Evolutionary conservation across 2,797 vertebrate genomes (phyloP).

Genomic region (Amazonetta brasiliensis): DNA sequence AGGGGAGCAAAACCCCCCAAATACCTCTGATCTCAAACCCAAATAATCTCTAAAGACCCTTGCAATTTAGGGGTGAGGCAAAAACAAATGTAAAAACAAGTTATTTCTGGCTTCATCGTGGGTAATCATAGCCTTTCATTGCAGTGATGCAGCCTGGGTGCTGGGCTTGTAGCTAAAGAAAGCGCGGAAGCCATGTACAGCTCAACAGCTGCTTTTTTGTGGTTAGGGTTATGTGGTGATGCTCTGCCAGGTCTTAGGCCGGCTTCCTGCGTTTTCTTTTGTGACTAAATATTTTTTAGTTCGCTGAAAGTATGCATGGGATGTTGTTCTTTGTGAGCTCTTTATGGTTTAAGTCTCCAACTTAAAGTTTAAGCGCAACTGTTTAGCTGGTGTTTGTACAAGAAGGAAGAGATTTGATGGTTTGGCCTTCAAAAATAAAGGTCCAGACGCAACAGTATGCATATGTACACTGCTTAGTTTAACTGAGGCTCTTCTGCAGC

Average conservation of each 20-base stretch:
- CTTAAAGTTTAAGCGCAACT: background rate
- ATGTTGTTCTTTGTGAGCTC: background rate
- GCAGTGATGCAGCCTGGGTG: background rate
- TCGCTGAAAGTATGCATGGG: background rate
- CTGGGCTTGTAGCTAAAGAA: background rate
- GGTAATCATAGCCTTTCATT: background rate
- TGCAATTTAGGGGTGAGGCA: background rate
- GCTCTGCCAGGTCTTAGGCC: background rate
- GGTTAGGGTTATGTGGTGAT: background rate
- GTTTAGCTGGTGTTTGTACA: background rate
- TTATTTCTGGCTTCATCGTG: background rate
- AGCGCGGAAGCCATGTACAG: background rate
- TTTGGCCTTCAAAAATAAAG: background rate
- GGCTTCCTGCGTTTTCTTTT: background rate
- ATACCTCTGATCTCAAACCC: background rate
- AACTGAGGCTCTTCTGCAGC: background rate
- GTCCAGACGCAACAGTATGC: background rate
- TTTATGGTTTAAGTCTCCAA: background rate
- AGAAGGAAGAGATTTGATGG: background rate
- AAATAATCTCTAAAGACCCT: background rate
- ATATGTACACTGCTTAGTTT: fast-evolving
- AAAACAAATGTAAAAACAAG: background rate
- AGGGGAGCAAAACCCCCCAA: background rate
- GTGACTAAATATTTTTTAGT: background rate
- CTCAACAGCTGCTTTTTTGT: slow-evolving; percentile 29